Percentiles rank a stretch among this genome's conserved stretches.
Conservation (phyloP, 2,888 invertebrate genomes). For the Thelaira solivaga region DNA sequence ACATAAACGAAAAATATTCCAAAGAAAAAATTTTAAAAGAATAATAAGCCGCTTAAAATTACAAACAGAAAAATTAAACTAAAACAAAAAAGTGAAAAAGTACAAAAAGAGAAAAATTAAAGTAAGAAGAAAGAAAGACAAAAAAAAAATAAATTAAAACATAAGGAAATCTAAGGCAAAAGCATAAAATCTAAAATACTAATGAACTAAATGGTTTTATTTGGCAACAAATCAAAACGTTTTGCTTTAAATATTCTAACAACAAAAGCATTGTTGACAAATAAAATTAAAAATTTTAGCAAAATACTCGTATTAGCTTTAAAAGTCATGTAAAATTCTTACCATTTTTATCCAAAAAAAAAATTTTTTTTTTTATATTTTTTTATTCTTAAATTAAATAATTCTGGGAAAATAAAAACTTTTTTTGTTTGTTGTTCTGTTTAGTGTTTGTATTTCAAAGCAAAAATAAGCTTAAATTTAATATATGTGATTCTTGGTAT, state of each 20-base stretch:
- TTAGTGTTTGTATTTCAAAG: not conserved
- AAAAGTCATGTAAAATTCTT: no score
- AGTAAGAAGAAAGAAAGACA: not conserved
- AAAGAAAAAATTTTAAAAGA: not conserved
- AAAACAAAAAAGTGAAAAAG: not conserved
- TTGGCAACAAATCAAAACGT: no score
- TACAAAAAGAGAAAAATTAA: not conserved
- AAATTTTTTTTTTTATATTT: not conserved
- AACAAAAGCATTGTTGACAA: no score
- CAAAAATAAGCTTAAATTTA: not conserved
- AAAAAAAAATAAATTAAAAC: no score
- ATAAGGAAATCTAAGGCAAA: no score
- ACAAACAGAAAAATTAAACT: not conserved
- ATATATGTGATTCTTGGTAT: slow-evolving; percentile 4
- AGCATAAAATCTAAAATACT: no score
- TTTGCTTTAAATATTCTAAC: no score
- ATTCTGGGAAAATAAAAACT: not conserved
- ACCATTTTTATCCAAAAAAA: no score
- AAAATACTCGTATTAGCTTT: no score
- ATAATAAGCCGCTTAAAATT: not conserved
- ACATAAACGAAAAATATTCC: not conserved
- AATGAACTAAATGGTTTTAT: no score
- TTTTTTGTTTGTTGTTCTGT: not conserved
- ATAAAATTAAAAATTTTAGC: no score
- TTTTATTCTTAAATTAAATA: not conserved